Conservation (phyloP, 30 jellyfish, hydroid and myxozoan genomes). For the Aurelia aurita region DNA sequence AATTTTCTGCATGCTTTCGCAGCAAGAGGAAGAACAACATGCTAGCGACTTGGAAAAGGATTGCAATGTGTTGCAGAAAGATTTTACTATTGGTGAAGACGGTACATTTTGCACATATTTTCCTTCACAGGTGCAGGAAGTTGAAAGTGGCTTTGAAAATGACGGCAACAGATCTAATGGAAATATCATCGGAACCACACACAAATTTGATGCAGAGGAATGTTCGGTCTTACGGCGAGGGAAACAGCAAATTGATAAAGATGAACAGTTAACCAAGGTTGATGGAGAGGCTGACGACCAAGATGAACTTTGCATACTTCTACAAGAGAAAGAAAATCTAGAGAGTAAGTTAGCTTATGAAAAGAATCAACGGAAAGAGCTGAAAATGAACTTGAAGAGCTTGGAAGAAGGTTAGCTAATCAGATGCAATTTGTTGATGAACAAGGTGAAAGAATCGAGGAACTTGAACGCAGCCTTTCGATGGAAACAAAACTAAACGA, state of each 20-base stretch:
- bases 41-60: too few species aligned
- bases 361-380: slow-evolving; percentile 43
- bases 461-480: slow-evolving; percentile 42
- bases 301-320: not conserved
- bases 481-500: slow-evolving; percentile 41
- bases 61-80: too few species aligned
- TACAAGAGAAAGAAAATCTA: slow-evolving; percentile 12
- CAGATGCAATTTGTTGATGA: slow-evolving; percentile 33
- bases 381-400: slow-evolving; percentile 32
- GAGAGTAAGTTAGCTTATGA: not conserved
- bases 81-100: too few species aligned
- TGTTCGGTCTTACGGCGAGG: too few species aligned
- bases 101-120: too few species aligned
- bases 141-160: too few species aligned
- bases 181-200: too few species aligned
- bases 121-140: too few species aligned
- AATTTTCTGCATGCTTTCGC: slow-evolving; percentile 6
- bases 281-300: slow-evolving; percentile 8
- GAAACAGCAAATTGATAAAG: too few species aligned
- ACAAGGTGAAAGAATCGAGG: slow-evolving; percentile 32
- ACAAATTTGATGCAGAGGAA: too few species aligned
- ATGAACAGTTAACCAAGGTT: not conserved
- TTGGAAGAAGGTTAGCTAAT: slow-evolving; percentile 16
- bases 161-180: too few species aligned
- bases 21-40: slow-evolving; percentile 10